Conservation (phyloP, 2,888 invertebrate species). For the Ommatoiulus sabulosus region DNA sequence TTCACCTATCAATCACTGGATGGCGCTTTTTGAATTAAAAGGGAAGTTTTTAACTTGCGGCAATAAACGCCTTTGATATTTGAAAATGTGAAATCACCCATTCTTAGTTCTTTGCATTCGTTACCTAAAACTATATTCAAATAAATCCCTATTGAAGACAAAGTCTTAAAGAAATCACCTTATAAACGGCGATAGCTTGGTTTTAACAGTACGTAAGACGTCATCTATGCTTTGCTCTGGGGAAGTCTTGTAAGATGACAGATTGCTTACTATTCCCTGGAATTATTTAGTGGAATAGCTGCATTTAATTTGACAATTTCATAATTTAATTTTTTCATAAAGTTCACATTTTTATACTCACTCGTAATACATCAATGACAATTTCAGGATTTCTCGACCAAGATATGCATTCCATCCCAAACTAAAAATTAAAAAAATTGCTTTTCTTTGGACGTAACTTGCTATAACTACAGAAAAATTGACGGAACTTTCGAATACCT, state of each 20-base stretch:
- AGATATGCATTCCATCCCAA: constrained; percentile 76
- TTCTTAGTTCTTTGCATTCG: too few species aligned
- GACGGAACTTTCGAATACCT: constrained; percentile 64
- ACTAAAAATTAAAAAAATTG: constrained; percentile 68
- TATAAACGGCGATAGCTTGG: neutral
- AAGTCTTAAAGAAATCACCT: neutral
- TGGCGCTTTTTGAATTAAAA: too few species aligned
- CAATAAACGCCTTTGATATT: too few species aligned
- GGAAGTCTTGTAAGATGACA: neutral
- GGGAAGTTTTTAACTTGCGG: too few species aligned
- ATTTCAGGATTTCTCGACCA: constrained; percentile 76
- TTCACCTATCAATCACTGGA: too few species aligned
- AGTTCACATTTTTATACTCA: neutral
- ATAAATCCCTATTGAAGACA: too few species aligned
- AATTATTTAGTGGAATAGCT: neutral
- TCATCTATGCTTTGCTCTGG: neutral
- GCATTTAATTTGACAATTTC: too few species aligned
- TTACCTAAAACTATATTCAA: too few species aligned
- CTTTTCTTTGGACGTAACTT: too few species aligned
- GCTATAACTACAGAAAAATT: too few species aligned
- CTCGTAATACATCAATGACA: constrained; percentile 76
- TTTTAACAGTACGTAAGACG: neutral
- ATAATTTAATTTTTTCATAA: neutral
- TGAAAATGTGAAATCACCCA: too few species aligned
- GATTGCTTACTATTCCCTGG: neutral